Percentiles rank a stretch among this genome's conserved stretches.
Conservation (phyloP, 1,140 invertebrate species). For the Drosophila subobscura region DNA sequence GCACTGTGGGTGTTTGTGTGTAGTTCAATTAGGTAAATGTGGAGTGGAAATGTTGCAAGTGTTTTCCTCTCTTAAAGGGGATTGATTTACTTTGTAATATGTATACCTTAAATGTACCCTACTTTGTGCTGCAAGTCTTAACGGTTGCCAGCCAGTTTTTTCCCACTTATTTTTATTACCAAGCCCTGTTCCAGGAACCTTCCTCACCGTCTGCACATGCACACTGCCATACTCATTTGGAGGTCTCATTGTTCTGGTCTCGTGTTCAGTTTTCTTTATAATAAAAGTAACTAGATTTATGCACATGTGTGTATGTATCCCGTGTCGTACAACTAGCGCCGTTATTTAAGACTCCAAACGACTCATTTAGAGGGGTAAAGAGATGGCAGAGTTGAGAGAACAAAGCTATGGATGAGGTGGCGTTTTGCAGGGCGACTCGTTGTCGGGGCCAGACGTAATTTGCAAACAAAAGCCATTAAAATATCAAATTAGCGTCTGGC, state of each 20-base stretch:
- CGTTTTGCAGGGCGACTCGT: conserved; percentile 14
- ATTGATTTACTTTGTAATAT: no score
- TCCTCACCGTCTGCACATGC: conserved; percentile 1
- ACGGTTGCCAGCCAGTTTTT: no score
- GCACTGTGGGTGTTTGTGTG: no score
- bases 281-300: conserved; percentile 18
- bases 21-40: no score
- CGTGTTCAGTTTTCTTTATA: conserved; percentile 16
- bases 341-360: conserved; percentile 48
- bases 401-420: no score
- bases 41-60: no score
- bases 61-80: no score
- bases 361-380: conserved; percentile 33
- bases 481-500: conserved; percentile 80
- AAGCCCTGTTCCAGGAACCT: no score
- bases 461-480: conserved; percentile 80
- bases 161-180: no score
- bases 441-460: conserved; percentile 58
- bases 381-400: neutral
- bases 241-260: neutral
- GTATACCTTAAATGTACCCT: no score
- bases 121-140: no score
- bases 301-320: conserved; percentile 7
- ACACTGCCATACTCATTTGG: conserved; percentile 4
- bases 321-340: conserved; percentile 52